These are phyloP conservation scores for Diadema setosum DNA, from an alignment of 35 echinoderm and acorn worm genomes.

Conservation along the genomic window DNA sequence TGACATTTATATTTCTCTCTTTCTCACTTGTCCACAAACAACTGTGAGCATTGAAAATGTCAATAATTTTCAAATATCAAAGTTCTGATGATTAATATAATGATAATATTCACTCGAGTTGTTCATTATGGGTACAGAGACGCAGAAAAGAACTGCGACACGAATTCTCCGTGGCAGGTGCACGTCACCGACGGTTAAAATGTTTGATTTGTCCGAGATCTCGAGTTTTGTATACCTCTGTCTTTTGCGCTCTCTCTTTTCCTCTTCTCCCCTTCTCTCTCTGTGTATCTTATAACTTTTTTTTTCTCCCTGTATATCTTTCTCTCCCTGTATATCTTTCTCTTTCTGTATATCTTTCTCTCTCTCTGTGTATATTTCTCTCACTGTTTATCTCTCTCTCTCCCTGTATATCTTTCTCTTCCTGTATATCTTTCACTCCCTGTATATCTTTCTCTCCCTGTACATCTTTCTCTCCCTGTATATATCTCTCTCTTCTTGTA, in stretches of 20 bases:
- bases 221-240: neutral
- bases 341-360: neutral
- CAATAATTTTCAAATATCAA: too few relatives aligned
- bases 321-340: neutral
- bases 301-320: neutral
- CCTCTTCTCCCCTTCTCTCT: neutral
- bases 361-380: neutral
- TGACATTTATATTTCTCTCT: too few relatives aligned
- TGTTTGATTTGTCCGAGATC: neutral
- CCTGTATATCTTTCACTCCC: neutral
- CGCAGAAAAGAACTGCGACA: too few relatives aligned
- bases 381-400: neutral
- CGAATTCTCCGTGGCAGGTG: too few relatives aligned
- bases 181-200: too few relatives aligned
- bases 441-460: neutral
- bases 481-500: neutral
- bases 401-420: neutral
- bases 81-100: too few relatives aligned
- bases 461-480: neutral
- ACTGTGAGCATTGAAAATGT: too few relatives aligned
- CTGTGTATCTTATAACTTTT: neutral
- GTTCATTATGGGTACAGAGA: too few relatives aligned
- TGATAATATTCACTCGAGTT: too few relatives aligned
- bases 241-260: neutral
- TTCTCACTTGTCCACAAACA: too few relatives aligned